Evolutionary conservation across 1,140 invertebrate species (phyloP).

Genomic region (Drosophila sp.): DNA sequence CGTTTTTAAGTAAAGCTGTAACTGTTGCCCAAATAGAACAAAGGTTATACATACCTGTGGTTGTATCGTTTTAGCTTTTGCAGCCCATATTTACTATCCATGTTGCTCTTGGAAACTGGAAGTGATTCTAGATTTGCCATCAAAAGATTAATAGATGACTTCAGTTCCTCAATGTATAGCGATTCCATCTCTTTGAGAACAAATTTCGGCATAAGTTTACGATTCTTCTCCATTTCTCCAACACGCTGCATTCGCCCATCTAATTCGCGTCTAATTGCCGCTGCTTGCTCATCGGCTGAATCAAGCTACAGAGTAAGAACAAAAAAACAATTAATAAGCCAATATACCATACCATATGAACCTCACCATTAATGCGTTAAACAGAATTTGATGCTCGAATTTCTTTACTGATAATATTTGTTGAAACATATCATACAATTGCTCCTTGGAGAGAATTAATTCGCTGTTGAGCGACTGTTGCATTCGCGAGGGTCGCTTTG

Average conservation of each 20-base stretch:
- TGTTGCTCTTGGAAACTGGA: constrained; percentile 98
- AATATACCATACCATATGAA: background rate
- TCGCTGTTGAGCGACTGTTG: constrained; percentile 95
- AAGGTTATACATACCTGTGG: constrained; percentile 88
- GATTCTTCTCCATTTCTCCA: constrained; percentile 98
- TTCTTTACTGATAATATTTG: constrained; percentile 99
- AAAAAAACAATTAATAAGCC: background rate
- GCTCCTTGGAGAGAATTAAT: constrained; percentile 96
- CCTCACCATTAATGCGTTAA: constrained; percentile 97
- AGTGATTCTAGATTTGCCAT: constrained; percentile 99
- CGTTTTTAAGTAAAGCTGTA: background rate
- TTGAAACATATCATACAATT: constrained; percentile 99
- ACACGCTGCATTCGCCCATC: constrained; percentile 98
- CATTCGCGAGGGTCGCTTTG: constrained; percentile 92
- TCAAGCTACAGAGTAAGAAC: constrained; percentile 90
- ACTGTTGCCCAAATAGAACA: background rate
- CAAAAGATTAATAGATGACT: constrained; percentile 97
- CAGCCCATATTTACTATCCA: constrained; percentile 98
- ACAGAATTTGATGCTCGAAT: constrained; percentile 99
- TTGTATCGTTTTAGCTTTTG: constrained; percentile 98
- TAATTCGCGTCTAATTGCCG: constrained; percentile 98
- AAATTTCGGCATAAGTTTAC: constrained; percentile 99
- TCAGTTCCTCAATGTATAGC: constrained; percentile 98
- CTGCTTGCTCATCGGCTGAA: constrained; percentile 99
- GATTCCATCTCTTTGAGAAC: constrained; percentile 99